Conservation (phyloP, 2,797 vertebrate species). For the Molossus alvarezi region DNA sequence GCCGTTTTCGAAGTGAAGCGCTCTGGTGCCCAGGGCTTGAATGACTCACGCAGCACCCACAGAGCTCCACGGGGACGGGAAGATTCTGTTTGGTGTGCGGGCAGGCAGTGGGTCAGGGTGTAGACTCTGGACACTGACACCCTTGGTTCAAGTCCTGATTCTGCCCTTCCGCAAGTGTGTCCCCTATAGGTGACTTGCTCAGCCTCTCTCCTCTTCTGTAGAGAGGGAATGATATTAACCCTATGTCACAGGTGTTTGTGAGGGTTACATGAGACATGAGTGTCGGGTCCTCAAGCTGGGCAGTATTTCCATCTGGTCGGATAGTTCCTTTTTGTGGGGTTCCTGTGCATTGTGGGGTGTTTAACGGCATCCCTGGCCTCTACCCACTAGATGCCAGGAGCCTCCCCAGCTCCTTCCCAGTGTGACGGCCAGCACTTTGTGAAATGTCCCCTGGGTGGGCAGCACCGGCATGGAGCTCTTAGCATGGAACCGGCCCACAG, state of each 20-base stretch:
- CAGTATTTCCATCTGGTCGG: rapidly evolving
- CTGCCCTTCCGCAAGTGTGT: not conserved
- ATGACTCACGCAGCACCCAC: not conserved
- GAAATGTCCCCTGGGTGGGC: not conserved
- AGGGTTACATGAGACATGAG: not conserved
- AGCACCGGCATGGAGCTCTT: rapidly evolving
- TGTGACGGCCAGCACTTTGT: not conserved
- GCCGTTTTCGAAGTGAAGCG: not conserved
- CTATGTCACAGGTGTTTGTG: not conserved
- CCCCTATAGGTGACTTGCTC: not conserved
- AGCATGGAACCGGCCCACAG: rapidly evolving
- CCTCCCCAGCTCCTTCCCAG: not conserved
- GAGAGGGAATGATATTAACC: not conserved
- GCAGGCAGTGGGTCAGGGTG: rapidly evolving
- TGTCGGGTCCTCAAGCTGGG: rapidly evolving
- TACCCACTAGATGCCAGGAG: not conserved
- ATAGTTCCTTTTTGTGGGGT: rapidly evolving
- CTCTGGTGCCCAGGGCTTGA: not conserved
- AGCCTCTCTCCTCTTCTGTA: not conserved
- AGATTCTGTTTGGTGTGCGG: not conserved
- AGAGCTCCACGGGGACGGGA: not conserved
- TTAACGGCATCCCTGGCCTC: too few species aligned
- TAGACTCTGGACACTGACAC: not conserved
- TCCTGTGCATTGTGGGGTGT: not conserved
- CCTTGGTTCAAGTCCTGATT: not conserved